phyloP scores from a whole-genome alignment of 2,888 invertebrate species.

The Andrena marginata region DNA sequence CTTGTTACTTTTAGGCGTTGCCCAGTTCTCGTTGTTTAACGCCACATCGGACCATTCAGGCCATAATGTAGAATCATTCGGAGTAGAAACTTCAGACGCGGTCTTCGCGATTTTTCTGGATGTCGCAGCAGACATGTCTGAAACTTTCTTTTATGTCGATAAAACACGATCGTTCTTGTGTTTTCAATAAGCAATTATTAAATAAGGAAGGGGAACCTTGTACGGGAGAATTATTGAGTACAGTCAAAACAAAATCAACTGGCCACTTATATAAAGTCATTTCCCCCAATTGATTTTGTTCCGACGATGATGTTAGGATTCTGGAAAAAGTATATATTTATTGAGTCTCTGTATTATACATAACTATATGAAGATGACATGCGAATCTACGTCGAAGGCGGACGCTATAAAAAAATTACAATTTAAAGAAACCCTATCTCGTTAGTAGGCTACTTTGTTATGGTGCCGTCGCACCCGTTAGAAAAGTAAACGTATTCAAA shows the following conservation, averaged over 20 bases:
- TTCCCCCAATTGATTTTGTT: background rate
- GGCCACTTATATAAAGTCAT: background rate
- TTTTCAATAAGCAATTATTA: background rate
- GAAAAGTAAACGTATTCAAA: conserved; percentile 40
- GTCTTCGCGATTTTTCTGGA: conserved; percentile 40
- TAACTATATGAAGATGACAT: conserved; percentile 68
- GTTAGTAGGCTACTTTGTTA: conserved; percentile 53
- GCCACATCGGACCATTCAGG: conserved; percentile 74
- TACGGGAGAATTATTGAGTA: background rate
- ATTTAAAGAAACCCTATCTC: conserved; percentile 56
- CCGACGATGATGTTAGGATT: background rate
- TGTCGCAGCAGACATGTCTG: conserved; percentile 49
- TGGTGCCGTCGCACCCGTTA: conserved; percentile 20
- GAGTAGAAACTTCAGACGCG: background rate
- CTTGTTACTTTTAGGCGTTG: conserved; percentile 68
- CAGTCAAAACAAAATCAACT: background rate
- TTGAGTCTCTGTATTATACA: conserved; percentile 71
- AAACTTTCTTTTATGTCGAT: background rate
- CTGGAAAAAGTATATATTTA: conserved; percentile 75
- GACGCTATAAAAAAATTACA: conserved; percentile 55
- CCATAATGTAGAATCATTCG: conserved; percentile 58
- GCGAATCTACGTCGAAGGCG: conserved; percentile 54
- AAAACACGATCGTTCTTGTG: conserved; percentile 8
- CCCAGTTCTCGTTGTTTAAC: conserved; percentile 75
- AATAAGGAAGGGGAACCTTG: background rate